A percentile compares a stretch with the other conserved stretches of the same genome.
These are phyloP conservation scores for Alcedo quadribrachys DNA, from an alignment of 2,797 vertebrate genomes.

Conservation along the genomic window DNA sequence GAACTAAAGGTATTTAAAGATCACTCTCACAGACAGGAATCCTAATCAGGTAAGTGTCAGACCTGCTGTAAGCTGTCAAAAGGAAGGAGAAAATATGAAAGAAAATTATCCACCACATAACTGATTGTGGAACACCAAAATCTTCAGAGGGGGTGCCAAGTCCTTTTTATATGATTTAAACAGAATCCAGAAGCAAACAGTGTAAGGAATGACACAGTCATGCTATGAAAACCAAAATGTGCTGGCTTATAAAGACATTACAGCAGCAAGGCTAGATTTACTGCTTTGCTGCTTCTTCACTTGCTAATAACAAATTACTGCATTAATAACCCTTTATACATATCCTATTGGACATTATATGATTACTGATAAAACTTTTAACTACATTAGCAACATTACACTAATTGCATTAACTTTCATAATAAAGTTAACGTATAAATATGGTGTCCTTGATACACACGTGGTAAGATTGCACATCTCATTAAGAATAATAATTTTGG, in stretches of 20 bases:
- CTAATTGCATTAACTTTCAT: constrained; percentile 57
- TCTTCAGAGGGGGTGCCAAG: background rate
- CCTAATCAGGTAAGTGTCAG: constrained; percentile 27
- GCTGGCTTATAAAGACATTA: background rate
- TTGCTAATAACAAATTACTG: constrained; percentile 40
- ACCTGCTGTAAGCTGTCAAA: constrained; percentile 18
- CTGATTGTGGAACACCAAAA: background rate
- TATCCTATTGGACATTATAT: constrained; percentile 40
- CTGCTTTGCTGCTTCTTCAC: constrained; percentile 18
- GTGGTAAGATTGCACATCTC: constrained; percentile 11
- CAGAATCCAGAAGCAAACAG: background rate
- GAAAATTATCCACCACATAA: background rate
- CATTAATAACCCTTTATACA: constrained; percentile 48
- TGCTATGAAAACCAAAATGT: background rate
- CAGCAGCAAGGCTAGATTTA: constrained; percentile 13
- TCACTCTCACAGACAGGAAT: constrained; percentile 28
- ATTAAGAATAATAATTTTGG: constrained; percentile 43
- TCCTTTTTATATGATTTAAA: background rate
- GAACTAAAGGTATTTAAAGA: constrained; percentile 53
- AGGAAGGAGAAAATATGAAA: background rate
- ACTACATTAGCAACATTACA: constrained; percentile 50
- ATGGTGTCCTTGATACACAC: constrained; percentile 44
- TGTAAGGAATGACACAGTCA: background rate
- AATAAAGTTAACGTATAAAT: constrained; percentile 41
- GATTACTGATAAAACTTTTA: constrained; percentile 54